phyloP scores from a whole-genome alignment of 2,113 vertebrate genomes.

The Prionailurus viverrinus region DNA sequence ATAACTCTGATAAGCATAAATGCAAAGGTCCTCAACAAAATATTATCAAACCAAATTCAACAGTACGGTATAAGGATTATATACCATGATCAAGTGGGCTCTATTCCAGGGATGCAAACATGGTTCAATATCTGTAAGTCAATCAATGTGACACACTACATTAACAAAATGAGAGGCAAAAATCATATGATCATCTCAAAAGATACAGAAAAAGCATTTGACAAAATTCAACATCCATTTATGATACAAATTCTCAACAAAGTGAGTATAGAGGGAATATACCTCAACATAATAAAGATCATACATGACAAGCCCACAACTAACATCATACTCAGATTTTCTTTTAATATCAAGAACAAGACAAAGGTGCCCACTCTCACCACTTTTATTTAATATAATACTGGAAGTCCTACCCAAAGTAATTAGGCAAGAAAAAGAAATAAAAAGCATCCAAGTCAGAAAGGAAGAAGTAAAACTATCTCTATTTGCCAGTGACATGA shows the following conservation, averaged over 20 bases:
- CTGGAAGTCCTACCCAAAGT: neutral
- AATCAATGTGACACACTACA: neutral
- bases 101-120: neutral
- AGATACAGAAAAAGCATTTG: neutral
- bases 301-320: neutral
- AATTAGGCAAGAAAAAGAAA: neutral
- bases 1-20: neutral
- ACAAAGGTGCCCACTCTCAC: neutral
- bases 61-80: neutral
- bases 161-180: neutral
- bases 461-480: neutral
- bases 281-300: neutral
- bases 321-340: neutral
- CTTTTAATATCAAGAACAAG: neutral
- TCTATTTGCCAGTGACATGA: neutral
- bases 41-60: neutral
- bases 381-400: neutral
- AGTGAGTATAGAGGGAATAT: neutral
- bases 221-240: neutral
- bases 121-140: neutral
- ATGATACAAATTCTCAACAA: neutral
- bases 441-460: neutral
- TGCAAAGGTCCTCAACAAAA: neutral
- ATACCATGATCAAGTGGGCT: neutral
- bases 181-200: neutral